These are phyloP conservation scores for Pinna nobilis DNA, from an alignment of 1,140 invertebrate genomes.

Conservation along the genomic window DNA sequence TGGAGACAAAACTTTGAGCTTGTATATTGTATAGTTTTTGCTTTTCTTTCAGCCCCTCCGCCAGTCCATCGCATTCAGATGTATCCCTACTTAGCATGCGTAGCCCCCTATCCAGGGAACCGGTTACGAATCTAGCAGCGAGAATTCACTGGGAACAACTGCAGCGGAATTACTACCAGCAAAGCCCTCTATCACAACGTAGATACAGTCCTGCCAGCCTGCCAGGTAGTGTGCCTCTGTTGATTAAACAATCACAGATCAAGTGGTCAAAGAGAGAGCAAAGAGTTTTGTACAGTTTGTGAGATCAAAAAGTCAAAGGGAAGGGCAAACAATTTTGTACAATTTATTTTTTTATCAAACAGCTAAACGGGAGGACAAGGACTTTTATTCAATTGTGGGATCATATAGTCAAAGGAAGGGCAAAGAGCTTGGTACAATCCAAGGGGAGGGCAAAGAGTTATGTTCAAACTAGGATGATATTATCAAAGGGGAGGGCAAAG, in stretches of 20 bases:
- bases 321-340: neutral
- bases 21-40: conserved; percentile 36
- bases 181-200: conserved; percentile 47
- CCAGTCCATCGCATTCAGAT: conserved; percentile 71
- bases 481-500: too few relatives aligned
- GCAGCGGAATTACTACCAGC: conserved; percentile 57
- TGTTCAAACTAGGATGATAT: too few relatives aligned
- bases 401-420: too few relatives aligned
- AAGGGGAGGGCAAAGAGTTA: too few relatives aligned
- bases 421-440: too few relatives aligned
- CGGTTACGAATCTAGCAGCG: conserved; percentile 64
- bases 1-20: too few relatives aligned
- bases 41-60: conserved; percentile 62
- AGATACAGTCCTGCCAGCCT: conserved; percentile 60
- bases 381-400: too few relatives aligned
- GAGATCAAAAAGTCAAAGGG: neutral
- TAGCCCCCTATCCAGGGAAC: conserved; percentile 58
- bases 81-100: conserved; percentile 74
- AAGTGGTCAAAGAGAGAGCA: neutral
- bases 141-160: conserved; percentile 70
- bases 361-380: too few relatives aligned
- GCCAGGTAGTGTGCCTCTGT: conserved; percentile 41
- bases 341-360: too few relatives aligned
- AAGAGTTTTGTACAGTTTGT: too few relatives aligned
- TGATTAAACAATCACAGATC: neutral